Evolutionary conservation across 1,140 invertebrate genomes (phyloP), one percentile per base, ranked within the genome.

Genomic region (Lerema accius): DNA sequence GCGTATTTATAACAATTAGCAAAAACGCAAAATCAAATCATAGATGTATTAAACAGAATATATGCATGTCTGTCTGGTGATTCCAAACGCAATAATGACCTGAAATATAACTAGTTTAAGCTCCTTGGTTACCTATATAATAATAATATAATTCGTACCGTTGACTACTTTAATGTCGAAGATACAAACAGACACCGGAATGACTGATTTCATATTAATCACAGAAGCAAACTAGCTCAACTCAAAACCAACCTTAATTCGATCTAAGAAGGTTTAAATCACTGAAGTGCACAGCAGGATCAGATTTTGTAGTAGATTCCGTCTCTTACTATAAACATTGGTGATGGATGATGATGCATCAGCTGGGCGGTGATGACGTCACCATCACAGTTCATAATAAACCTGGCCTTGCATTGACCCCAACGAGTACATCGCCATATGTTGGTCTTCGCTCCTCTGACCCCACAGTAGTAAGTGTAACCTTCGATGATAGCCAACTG

Each of bases 351-450:
- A 4, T 43, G 39, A 16, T 80, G 75, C 9, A 46, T 65, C 6
- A 72, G 11, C 14, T 62, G 69, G 0, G 69, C 61, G 0, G 63
- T 43, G 9, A 65, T 23, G n/a, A 82, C 13, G 5, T 55, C 16
- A 0, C 78, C 78, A 0, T 53, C 32, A 13, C 28, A 14, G 4
- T 23, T 69, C 28, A 78, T 69, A 6, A 76, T 80, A 48, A 84
- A 69, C 46, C 73, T 68, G 2, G 72, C 63, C 14, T 69, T 79
- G 39, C 80, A 84, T 0, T 45, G 50, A 4, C 74, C 70, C 73
- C 78, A 77, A 28, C 77, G 61, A 3, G 78, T 80, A 32, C 78
- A 82, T 3, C 81, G 19, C 81, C 79, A 82, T 7, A 71, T 78
- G 4, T 67, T 59, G 0, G 66, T 75, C 43, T 46, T 73, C 0